These are phyloP conservation scores for Sthenelais limicola DNA, from an alignment of 2,888 invertebrate genomes.

Conservation along the genomic window DNA sequence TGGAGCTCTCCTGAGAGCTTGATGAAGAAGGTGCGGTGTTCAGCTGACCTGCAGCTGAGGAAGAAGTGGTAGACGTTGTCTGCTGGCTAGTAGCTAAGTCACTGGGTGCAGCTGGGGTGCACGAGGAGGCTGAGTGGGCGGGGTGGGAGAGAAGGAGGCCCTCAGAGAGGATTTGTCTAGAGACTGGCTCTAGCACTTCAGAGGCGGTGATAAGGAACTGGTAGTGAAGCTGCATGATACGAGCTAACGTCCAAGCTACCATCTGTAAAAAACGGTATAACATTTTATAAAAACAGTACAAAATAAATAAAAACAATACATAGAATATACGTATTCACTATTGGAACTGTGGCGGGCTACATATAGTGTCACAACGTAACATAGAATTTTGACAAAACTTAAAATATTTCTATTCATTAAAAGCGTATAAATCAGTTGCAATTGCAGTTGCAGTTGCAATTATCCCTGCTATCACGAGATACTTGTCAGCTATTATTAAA, in stretches of 20 bases:
- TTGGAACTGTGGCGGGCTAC: too few species aligned
- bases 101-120: not conserved
- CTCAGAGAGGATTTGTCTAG: not conserved
- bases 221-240: conserved; percentile 41
- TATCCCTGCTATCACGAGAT: too few species aligned
- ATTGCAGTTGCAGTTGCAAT: too few species aligned
- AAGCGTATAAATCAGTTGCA: too few species aligned
- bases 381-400: too few species aligned
- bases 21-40: not conserved
- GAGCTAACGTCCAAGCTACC: conserved; percentile 31
- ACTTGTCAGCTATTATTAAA: too few species aligned
- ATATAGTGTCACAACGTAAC: too few species aligned
- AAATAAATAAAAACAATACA: too few species aligned
- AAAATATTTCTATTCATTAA: too few species aligned
- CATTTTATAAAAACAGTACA: not conserved
- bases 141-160: not conserved
- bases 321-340: too few species aligned
- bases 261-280: conserved; percentile 30
- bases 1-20: not conserved
- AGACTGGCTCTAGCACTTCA: conserved; percentile 38
- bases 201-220: conserved; percentile 42
- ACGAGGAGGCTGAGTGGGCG: conserved; percentile 7
- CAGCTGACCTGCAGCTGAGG: conserved; percentile 19
- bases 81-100: too few species aligned
- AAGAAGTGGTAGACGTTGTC: not conserved